These are phyloP conservation scores for Mesorhabditis spiculigera DNA, from an alignment of 2,888 invertebrate species.

Conservation along the genomic window DNA sequence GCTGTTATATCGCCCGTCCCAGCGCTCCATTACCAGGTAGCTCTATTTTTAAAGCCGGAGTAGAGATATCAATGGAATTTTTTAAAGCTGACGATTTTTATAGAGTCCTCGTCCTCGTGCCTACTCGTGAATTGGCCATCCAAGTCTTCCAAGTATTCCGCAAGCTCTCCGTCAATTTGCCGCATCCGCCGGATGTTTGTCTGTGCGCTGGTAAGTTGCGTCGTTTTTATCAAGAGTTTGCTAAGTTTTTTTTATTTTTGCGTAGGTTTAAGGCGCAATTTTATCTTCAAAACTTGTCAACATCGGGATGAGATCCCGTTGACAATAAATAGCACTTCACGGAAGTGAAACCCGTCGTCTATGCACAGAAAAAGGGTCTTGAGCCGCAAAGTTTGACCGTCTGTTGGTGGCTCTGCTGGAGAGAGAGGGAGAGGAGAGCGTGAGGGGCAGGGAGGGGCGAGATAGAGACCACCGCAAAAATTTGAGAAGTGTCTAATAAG, in stretches of 20 bases:
- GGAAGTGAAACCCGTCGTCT: background rate
- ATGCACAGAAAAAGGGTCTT: slow-evolving; percentile 1
- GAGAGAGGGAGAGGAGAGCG: background rate
- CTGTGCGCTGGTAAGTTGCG: slow-evolving; percentile 49
- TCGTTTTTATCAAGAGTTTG: background rate
- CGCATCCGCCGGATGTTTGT: slow-evolving; percentile 62
- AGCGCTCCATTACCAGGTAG: slow-evolving; percentile 47
- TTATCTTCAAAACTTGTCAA: background rate
- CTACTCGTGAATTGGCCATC: slow-evolving; percentile 93
- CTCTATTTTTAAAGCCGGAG: background rate
- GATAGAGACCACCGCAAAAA: background rate
- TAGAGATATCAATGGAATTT: background rate
- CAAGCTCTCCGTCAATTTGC: slow-evolving; percentile 80
- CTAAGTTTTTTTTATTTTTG: background rate
- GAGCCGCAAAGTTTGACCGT: background rate
- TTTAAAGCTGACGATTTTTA: slow-evolving; percentile 61
- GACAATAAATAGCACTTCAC: no score
- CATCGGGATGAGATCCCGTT: background rate
- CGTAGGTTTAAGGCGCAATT: background rate
- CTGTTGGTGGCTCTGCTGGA: background rate
- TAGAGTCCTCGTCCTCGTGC: slow-evolving; percentile 86
- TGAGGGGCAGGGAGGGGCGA: background rate
- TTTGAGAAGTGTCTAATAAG: slow-evolving; percentile 7
- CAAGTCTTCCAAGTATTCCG: slow-evolving; percentile 92
- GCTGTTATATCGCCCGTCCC: slow-evolving; percentile 78